Base-by-base conservation (phyloP, 2,113 vertebrate genomes). In the Halcyon malimbica region DNA sequence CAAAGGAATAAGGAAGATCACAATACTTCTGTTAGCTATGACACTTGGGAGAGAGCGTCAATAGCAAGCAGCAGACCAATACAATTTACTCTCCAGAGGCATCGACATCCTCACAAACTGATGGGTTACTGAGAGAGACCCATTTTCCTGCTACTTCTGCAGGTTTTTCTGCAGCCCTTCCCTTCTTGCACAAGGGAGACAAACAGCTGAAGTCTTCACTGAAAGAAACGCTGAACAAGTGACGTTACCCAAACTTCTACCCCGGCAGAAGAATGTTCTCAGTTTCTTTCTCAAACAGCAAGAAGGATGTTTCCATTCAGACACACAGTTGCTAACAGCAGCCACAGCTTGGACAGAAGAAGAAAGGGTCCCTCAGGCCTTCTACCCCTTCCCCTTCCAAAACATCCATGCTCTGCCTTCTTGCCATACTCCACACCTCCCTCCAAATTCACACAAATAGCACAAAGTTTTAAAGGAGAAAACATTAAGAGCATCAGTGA, bases 401-500 rank as follows among this genome's bases (percentile, higher is more conserved):
- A 76, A 73, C n/a, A 75, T 11, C 65, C 83, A 5, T 23, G 35
- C 5, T 65, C n/a, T 44, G 46, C 65, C 26, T 85, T 67, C 74
- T 62, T 69, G 63, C 64, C n/a, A 14, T 44, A 63, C 65, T n/a
- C 31, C 46, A 6, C 48, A 44, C 9, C 19, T 4, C 44, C 19
- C 28, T 9, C 14, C 5, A 57, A 59, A 70, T 16, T 33, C 33
- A 83, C 69, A 73, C 21, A 90, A 74, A 39, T 3, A 90, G 19
- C 93, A 92, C 16, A 26, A 44, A 42, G 23, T 67, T 67, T 67
- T 46, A 82, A 82, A 73, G 63, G 29, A 82, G n/a, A 81, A 96
- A 91, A 69, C 75, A 31, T 33, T 21, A 89, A 82, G 20, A 87
- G 23, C 62, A 92, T 71, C 68, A 65, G 31, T 53, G 37, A 53